Evolutionary conservation across 2,888 invertebrate species (phyloP).

Genomic region (Ecliptopera silaceata): DNA sequence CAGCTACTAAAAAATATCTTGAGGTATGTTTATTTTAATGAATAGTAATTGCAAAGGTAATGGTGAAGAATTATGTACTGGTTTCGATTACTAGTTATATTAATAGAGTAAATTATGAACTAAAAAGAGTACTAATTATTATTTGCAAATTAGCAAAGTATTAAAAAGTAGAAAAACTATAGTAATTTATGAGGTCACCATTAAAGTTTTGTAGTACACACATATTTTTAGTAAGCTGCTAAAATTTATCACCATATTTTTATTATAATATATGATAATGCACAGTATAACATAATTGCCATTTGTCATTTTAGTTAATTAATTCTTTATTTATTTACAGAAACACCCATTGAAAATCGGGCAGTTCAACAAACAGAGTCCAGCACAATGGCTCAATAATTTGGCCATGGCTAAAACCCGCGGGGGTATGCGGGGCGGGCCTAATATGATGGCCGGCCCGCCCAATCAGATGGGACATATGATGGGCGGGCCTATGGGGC

Average conservation of each 20-base stretch:
- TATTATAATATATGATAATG: too few relatives aligned
- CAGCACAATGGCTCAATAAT: conserved; percentile 91
- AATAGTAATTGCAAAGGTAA: neutral
- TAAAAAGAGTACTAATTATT: too few relatives aligned
- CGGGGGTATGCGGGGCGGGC: conserved; percentile 82
- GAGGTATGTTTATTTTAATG: conserved; percentile 84
- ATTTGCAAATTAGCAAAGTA: too few relatives aligned
- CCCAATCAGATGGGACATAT: conserved; percentile 78
- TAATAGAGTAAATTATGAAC: too few relatives aligned
- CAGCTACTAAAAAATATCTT: conserved; percentile 96
- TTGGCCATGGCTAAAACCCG: conserved; percentile 90
- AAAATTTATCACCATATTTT: too few relatives aligned
- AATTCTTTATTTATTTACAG: conserved; percentile 72
- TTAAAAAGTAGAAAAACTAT: too few relatives aligned
- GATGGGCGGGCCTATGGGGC: conserved; percentile 80
- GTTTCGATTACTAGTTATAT: too few relatives aligned
- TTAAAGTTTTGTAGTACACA: too few relatives aligned
- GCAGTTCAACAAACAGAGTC: conserved; percentile 92
- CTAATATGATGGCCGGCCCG: conserved; percentile 77
- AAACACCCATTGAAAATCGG: conserved; percentile 96
- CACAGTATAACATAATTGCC: neutral
- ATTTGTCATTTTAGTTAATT: neutral
- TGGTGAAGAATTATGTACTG: neutral
- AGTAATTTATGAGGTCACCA: too few relatives aligned
- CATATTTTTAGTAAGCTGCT: too few relatives aligned